These are phyloP conservation scores for Aldrovandia affinis DNA, from an alignment of 2,797 vertebrate species.

Conservation along the genomic window DNA sequence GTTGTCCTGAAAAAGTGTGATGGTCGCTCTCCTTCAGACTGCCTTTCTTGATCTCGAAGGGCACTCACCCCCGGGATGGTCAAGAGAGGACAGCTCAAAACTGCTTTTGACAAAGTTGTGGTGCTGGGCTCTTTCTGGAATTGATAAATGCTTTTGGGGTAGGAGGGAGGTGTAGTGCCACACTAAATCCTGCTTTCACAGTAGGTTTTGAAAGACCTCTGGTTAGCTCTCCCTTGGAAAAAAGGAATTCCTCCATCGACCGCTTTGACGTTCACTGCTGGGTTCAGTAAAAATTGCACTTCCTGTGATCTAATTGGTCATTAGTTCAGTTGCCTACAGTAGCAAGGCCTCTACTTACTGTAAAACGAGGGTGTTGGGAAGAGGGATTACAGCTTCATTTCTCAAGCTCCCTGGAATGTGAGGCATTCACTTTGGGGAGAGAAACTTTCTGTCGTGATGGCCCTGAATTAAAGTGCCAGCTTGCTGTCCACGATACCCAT, in stretches of 20 bases:
- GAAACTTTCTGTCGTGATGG: slow-evolving; percentile 55
- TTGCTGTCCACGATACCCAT: slow-evolving; percentile 42
- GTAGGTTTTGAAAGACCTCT: not conserved
- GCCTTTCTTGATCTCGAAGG: not conserved
- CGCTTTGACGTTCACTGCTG: not conserved
- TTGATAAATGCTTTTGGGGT: too few relatives aligned
- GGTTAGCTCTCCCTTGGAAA: not conserved
- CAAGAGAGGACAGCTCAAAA: not conserved
- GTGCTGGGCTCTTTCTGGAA: not conserved
- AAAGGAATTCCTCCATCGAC: not conserved
- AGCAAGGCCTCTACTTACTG: not conserved
- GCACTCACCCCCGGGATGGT: not conserved
- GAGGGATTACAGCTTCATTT: slow-evolving; percentile 44
- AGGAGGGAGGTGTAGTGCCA: not conserved
- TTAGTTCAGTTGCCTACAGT: slow-evolving; percentile 61
- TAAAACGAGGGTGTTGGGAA: slow-evolving; percentile 29
- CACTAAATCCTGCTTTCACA: not conserved
- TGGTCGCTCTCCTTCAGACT: not conserved
- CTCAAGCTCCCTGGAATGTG: slow-evolving; percentile 57
- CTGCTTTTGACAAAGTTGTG: not conserved
- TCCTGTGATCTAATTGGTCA: slow-evolving; percentile 55
- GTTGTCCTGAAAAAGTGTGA: not conserved
- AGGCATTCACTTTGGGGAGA: slow-evolving; percentile 55
- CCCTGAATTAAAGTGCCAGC: slow-evolving; percentile 60
- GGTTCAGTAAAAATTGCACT: slow-evolving; percentile 56